Base-by-base conservation (phyloP, 1,140 invertebrate genomes). In the Diachasma alloeum region DNA sequence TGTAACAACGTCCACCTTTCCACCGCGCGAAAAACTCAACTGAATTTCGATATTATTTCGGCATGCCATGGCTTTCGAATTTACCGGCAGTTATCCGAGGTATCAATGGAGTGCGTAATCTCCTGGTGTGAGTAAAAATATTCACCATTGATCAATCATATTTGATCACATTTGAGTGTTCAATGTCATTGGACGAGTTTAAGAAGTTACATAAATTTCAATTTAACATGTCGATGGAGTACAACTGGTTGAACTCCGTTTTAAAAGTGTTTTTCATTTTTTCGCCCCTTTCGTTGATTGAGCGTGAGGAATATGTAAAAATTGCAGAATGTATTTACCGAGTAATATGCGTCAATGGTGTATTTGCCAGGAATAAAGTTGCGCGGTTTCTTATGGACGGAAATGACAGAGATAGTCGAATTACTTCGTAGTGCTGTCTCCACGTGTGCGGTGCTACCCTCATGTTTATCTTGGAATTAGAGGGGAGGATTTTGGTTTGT, bases 1-100 rank as follows among this genome's bases (percentile, higher is more conserved):
- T 56, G 42, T 56, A 63, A 66, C 70, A 68, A 44, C 59, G 53
- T 78, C 77, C 63, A 77, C 79, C 78, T 81, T 80, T 81, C 80
- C 74, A 79, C 75, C 77, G 73, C 74, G 77, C n/a, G n/a, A 46
- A 46, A 46, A 46, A n/a, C 44, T 46, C 44, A 11, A n/a, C 44
- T 46, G 44, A 11, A 11, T 46, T 46, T 15, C 44, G n/a, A 46
- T 46, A 46, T 15, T n/a, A 46, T 46, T 46, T 15, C 10, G 3
- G 11, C 44, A n/a, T 46, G 44, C 11, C 10, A 2, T n/a, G 44
- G 44, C 44, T 46, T 46, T 46, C 44, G 11, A 46, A 46, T 46
- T 46, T 46, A n/a, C 44, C 44, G 11, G n/a, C 44, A 5, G 44
- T 11, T 46, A 15, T 46, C 44, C n/a, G 44, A 31, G 2, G 44